Evolutionary conservation across 2,888 invertebrate genomes (phyloP).

Genomic region (Volucella zonaria): DNA sequence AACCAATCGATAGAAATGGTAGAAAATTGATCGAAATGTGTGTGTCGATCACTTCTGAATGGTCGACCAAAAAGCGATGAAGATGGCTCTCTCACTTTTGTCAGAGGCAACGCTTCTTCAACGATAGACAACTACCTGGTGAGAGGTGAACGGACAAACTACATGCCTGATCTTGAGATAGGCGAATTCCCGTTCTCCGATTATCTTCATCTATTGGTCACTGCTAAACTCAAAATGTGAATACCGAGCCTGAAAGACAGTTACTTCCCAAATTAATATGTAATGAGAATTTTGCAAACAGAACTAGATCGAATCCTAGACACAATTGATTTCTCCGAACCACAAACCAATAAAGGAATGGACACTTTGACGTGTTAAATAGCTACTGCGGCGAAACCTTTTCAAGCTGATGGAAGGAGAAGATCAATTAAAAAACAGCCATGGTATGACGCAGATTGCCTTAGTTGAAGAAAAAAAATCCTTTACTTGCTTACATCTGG

Average conservation of each 20-base stretch:
- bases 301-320: no score
- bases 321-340: neutral
- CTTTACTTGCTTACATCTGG: no score
- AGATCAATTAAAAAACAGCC: slow-evolving; percentile 14
- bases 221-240: slow-evolving; percentile 4
- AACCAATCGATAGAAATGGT: no score
- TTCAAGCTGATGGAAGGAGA: neutral
- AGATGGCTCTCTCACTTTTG: no score
- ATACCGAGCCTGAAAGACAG: neutral
- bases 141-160: slow-evolving; percentile 6
- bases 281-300: neutral
- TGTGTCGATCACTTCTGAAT: no score
- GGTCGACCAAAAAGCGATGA: no score
- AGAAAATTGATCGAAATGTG: no score
- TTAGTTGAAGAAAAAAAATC: neutral
- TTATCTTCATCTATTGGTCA: slow-evolving; percentile 3
- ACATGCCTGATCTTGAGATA: slow-evolving; percentile 18
- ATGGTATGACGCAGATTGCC: slow-evolving; percentile 12
- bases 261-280: neutral
- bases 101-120: no score
- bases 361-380: neutral
- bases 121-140: no score
- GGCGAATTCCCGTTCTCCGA: slow-evolving; percentile 13
- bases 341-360: neutral
- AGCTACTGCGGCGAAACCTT: slow-evolving; percentile 9